Percentiles rank a stretch among this genome's conserved stretches.
phyloP scores from a whole-genome alignment of 2,797 vertebrate species.

The Enteromius treurensis region DNA sequence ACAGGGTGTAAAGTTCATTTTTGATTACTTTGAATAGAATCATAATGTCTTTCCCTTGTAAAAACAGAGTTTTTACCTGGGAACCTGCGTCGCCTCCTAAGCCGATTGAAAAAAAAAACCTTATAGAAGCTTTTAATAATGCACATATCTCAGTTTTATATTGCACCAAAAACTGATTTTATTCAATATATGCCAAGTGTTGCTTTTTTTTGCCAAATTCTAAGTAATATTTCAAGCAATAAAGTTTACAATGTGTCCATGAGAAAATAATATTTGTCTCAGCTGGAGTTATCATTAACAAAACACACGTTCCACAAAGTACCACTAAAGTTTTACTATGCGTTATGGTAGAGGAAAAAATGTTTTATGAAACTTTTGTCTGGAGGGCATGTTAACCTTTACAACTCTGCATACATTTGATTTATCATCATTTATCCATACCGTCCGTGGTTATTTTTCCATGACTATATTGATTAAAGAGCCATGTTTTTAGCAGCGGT shows the following conservation, averaged over 20 bases:
- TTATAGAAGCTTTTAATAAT: constrained; percentile 13
- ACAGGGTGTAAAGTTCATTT: neutral
- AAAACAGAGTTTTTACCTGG: neutral
- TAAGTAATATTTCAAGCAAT: constrained; percentile 55
- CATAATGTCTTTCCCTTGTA: neutral
- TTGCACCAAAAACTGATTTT: constrained; percentile 33
- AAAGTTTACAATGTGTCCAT: constrained; percentile 47
- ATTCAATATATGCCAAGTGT: constrained; percentile 21
- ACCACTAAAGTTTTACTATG: constrained; percentile 37
- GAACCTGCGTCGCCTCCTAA: neutral
- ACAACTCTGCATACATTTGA: neutral
- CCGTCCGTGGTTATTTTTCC: neutral
- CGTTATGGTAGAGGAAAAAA: constrained; percentile 32
- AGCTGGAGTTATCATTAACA: constrained; percentile 39
- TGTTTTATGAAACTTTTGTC: constrained; percentile 29
- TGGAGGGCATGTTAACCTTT: constrained; percentile 12
- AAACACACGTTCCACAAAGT: constrained; percentile 23
- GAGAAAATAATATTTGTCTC: constrained; percentile 28
- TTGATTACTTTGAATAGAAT: constrained; percentile 9
- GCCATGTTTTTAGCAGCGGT: neutral
- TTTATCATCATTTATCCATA: neutral
- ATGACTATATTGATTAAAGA: neutral
- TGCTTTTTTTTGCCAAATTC: constrained; percentile 50
- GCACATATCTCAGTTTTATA: constrained; percentile 6
- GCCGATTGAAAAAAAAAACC: neutral